phyloP scores from a whole-genome alignment of 2,797 vertebrate species.

The Momotus momota region DNA sequence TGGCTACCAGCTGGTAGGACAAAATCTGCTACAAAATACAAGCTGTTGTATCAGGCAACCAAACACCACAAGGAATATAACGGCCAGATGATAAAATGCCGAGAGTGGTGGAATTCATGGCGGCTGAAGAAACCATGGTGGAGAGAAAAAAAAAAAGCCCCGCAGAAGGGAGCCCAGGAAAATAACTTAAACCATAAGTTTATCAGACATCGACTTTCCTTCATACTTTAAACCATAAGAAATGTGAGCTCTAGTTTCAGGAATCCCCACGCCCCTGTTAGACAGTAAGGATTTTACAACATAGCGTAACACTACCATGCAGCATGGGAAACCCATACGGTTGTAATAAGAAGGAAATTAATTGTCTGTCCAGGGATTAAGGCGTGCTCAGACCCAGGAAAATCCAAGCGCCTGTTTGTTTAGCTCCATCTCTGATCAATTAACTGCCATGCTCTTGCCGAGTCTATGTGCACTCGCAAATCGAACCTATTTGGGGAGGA shows the following conservation, averaged over 20 bases:
- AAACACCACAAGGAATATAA: background rate
- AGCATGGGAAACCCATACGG: background rate
- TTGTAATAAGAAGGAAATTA: background rate
- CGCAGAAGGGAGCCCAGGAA: background rate
- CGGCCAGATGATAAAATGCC: background rate
- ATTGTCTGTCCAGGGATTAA: background rate
- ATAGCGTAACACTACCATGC: background rate
- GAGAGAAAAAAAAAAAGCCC: background rate
- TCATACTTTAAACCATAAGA: background rate
- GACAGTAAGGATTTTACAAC: background rate
- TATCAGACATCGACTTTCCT: background rate
- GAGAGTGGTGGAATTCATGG: background rate
- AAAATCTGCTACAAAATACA: background rate
- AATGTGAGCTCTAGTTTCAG: background rate
- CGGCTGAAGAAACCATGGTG: background rate
- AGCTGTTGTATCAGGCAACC: background rate
- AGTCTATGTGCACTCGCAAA: background rate
- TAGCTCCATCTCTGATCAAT: background rate
- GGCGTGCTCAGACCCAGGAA: background rate
- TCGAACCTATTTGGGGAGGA: rapidly evolving
- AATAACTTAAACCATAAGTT: background rate
- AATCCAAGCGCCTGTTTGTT: background rate
- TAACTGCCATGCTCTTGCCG: background rate
- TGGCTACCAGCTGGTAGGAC: background rate
- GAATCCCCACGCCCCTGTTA: background rate